A percentile compares a stretch with the other conserved stretches of the same genome.
Evolutionary conservation across 2,113 vertebrate species (phyloP).

Genomic region (Brienomyrus longianalis): DNA sequence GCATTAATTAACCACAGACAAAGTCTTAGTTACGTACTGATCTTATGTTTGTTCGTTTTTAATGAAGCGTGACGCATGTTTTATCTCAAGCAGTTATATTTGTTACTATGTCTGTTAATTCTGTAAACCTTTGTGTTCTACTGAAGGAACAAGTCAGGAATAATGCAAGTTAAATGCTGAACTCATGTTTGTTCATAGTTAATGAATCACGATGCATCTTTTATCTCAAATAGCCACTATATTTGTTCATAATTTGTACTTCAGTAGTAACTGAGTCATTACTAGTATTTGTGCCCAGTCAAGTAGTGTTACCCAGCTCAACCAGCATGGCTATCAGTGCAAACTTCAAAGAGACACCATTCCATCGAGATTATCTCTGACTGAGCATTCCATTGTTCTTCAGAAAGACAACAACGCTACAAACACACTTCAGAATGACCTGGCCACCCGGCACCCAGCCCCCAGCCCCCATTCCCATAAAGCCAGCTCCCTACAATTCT

Average conservation of each 20-base stretch:
- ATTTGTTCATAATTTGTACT: neutral
- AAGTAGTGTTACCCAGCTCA: neutral
- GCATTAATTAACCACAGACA: neutral
- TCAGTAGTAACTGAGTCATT: neutral
- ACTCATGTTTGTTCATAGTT: neutral
- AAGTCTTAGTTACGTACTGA: neutral
- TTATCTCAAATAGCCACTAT: neutral
- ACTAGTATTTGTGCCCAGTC: neutral
- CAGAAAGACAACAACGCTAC: neutral
- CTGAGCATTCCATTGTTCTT: neutral
- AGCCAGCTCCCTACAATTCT: neutral
- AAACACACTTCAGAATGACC: neutral
- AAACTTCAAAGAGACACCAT: neutral
- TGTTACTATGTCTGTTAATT: neutral
- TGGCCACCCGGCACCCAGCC: neutral
- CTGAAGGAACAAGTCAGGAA: neutral
- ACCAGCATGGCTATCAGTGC: neutral
- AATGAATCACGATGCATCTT: neutral
- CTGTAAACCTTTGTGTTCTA: neutral
- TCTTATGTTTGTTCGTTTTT: neutral
- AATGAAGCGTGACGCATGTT: neutral
- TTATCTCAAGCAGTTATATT: neutral
- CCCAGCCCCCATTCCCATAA: neutral
- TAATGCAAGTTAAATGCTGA: neutral
- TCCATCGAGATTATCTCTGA: neutral